Conservation (phyloP, 2,888 invertebrate genomes). For the Ormyrus nitidulus region DNA sequence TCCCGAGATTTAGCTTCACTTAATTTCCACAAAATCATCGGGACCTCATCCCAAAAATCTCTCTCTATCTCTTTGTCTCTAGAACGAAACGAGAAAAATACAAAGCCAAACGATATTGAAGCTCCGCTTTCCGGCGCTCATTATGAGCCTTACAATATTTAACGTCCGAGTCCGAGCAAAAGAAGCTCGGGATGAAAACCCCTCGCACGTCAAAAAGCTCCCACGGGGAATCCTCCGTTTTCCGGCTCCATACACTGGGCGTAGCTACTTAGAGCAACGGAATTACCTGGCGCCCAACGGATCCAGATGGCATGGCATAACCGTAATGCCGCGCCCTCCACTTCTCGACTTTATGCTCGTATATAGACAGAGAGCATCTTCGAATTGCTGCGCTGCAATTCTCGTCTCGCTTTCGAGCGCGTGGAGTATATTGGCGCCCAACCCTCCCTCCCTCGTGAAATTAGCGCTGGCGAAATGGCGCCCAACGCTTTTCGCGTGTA, state of each 20-base stretch:
- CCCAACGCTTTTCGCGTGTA: too few species aligned
- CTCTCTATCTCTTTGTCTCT: too few species aligned
- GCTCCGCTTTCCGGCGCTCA: background rate
- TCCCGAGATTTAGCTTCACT: too few species aligned
- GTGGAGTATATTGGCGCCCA: conserved; percentile 6
- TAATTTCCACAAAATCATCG: too few species aligned
- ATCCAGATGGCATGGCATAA: conserved; percentile 33
- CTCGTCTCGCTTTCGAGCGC: conserved; percentile 3
- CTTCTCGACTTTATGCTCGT: background rate
- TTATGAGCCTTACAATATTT: background rate
- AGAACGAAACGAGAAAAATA: background rate
- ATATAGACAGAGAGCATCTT: conserved; percentile 12
- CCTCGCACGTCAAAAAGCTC: conserved; percentile 15
- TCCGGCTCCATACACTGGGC: background rate
- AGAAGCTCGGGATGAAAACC: too few species aligned
- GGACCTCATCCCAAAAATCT: too few species aligned
- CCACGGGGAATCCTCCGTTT: background rate
- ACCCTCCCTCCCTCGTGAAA: conserved; percentile 1
- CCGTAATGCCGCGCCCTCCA: conserved; percentile 8
- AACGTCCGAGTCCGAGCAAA: too few species aligned
- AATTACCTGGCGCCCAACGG: conserved; percentile 21
- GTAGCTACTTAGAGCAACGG: background rate
- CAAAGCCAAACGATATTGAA: background rate
- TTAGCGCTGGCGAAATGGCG: conserved; percentile 7
- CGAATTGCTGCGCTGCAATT: background rate